Conservation (phyloP, 2,113 vertebrate genomes). For the Pagrus major region DNA sequence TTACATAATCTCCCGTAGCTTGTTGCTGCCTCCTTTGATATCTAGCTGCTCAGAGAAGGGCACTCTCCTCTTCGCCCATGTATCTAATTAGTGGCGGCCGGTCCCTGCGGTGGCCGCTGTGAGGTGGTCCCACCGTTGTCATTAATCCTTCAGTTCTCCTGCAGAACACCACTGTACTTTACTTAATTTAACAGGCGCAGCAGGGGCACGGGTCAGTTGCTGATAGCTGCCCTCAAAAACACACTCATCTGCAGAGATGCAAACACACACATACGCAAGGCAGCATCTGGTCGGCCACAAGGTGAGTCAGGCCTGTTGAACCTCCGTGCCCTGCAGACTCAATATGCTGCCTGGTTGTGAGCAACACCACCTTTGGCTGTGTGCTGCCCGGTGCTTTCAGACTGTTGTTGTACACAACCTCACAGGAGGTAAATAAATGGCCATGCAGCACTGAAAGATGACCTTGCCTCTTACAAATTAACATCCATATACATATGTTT, state of each 20-base stretch:
- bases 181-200: slow-evolving; percentile 18
- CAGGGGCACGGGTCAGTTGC: slow-evolving; percentile 46
- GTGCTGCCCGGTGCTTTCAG: background rate
- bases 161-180: slow-evolving; percentile 27
- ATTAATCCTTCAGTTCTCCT: slow-evolving; percentile 63
- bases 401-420: background rate
- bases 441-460: background rate
- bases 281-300: slow-evolving; percentile 42
- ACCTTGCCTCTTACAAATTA: background rate
- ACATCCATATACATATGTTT: background rate
- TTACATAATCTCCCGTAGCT: slow-evolving; percentile 38
- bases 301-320: slow-evolving; percentile 41
- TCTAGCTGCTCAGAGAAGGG: slow-evolving; percentile 63
- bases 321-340: slow-evolving; percentile 22
- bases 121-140: slow-evolving; percentile 52
- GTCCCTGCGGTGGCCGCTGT: slow-evolving; percentile 27
- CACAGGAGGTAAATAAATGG: slow-evolving; percentile 3
- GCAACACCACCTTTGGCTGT: background rate
- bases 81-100: slow-evolving; percentile 68
- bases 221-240: slow-evolving; percentile 19
- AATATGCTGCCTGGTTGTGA: slow-evolving; percentile 29
- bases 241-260: no score
- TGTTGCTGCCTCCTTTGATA: slow-evolving; percentile 54
- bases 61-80: slow-evolving; percentile 47
- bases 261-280: slow-evolving; percentile 5